Evolutionary conservation across 2,113 vertebrate genomes (phyloP).

Genomic region (Callaeas wilsoni): DNA sequence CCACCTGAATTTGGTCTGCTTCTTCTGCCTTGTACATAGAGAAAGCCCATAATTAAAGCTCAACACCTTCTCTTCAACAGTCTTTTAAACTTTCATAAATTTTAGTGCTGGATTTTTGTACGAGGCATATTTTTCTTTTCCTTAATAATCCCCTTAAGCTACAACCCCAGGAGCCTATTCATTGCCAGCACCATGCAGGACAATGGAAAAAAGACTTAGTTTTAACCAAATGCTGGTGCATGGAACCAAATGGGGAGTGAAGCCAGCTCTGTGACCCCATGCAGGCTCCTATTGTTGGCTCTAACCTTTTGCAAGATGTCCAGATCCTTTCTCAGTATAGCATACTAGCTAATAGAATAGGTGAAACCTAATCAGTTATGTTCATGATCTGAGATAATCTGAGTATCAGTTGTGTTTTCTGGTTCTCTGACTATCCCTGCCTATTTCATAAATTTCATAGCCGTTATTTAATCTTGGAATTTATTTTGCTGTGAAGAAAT

Average conservation of each 20-base stretch:
- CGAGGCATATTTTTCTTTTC: neutral
- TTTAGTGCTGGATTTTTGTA: neutral
- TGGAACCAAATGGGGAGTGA: neutral
- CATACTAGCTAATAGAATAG: neutral
- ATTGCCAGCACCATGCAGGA: neutral
- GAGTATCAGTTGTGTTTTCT: fast-evolving
- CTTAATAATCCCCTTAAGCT: neutral
- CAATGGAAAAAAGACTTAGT: constrained; percentile 26
- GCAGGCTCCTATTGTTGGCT: neutral
- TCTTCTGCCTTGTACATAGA: neutral
- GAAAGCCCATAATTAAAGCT: neutral
- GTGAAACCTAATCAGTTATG: neutral
- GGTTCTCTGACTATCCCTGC: neutral
- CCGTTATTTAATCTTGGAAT: neutral
- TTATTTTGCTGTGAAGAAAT: neutral
- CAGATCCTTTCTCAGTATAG: neutral
- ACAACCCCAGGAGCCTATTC: constrained; percentile 10
- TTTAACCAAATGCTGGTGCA: neutral
- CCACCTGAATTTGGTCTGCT: neutral
- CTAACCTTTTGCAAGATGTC: neutral
- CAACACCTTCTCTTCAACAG: neutral
- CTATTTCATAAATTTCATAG: neutral
- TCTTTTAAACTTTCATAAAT: neutral
- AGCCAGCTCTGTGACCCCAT: neutral
- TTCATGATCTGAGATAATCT: neutral